These are phyloP conservation scores for Drosophila nigritarsus DNA, from an alignment of 2,888 invertebrate genomes.

Conservation along the genomic window DNA sequence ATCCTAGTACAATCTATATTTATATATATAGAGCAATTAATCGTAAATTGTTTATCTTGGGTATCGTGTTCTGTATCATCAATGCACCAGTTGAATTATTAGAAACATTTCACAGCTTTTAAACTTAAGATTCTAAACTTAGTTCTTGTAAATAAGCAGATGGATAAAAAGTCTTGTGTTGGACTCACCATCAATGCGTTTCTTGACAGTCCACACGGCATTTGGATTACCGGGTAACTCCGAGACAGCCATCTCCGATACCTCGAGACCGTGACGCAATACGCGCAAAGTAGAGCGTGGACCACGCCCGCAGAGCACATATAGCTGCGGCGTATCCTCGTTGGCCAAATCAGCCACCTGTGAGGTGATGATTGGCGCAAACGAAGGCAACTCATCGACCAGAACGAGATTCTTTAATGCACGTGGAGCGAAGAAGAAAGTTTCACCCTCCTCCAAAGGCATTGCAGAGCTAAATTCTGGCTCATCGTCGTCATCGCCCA, in stretches of 20 bases:
- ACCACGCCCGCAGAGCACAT: slow-evolving; percentile 97
- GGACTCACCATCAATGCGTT: slow-evolving; percentile 96
- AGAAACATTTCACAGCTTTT: slow-evolving; percentile 50
- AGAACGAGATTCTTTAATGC: slow-evolving; percentile 96
- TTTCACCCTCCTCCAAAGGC: slow-evolving; percentile 99
- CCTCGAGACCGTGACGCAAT: slow-evolving; percentile 98
- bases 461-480: slow-evolving; percentile 99
- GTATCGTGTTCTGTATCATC: slow-evolving; percentile 61
- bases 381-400: slow-evolving; percentile 98
- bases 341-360: slow-evolving; percentile 97
- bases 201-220: slow-evolving; percentile 99
- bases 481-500: slow-evolving; percentile 99
- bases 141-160: slow-evolving; percentile 16
- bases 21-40: slow-evolving; percentile 28
- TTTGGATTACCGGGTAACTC: slow-evolving; percentile 99
- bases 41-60: slow-evolving; percentile 43
- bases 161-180: slow-evolving; percentile 15
- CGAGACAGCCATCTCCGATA: slow-evolving; percentile 99
- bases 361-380: slow-evolving; percentile 94
- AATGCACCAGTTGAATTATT: slow-evolving; percentile 79
- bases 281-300: slow-evolving; percentile 97
- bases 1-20: slow-evolving; percentile 40
- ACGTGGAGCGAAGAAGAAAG: slow-evolving; percentile 99
- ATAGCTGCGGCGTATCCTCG: slow-evolving; percentile 99
- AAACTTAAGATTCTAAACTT: slow-evolving; percentile 55